Conservation (phyloP, 1,140 invertebrate genomes). For the Bicyclus anynana region DNA sequence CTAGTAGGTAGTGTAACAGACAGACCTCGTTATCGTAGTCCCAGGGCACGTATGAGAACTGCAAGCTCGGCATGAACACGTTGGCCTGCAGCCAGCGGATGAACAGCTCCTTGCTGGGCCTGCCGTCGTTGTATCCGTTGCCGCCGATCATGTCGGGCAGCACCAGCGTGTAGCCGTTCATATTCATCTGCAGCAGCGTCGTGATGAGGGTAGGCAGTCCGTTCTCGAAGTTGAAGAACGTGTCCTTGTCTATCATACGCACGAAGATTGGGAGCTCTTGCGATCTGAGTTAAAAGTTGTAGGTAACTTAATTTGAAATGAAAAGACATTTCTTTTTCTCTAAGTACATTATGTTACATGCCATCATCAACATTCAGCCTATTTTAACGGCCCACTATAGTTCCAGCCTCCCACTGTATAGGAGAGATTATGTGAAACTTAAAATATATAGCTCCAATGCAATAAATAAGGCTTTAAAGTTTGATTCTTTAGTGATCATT, state of each 20-base stretch:
- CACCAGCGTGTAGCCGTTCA: conserved; percentile 91
- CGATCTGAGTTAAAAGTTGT: conserved; percentile 75
- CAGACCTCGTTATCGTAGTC: conserved; percentile 84
- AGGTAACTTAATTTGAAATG: too few relatives aligned
- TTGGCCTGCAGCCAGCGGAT: conserved; percentile 94
- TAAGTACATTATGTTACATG: too few relatives aligned
- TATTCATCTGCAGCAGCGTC: conserved; percentile 87
- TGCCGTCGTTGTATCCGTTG: conserved; percentile 84
- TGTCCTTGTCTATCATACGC: conserved; percentile 92
- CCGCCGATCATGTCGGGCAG: conserved; percentile 96
- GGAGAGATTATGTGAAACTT: too few relatives aligned
- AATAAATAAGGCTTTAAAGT: too few relatives aligned
- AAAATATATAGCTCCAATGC: too few relatives aligned
- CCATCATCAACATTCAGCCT: too few relatives aligned
- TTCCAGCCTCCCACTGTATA: too few relatives aligned
- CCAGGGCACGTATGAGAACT: conserved; percentile 94
- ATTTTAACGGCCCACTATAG: too few relatives aligned
- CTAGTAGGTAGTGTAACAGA: too few relatives aligned
- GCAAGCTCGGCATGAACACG: conserved; percentile 90
- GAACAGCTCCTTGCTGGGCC: conserved; percentile 86
- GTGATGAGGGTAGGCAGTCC: conserved; percentile 89
- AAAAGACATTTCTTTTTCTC: too few relatives aligned
- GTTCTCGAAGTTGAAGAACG: conserved; percentile 87
- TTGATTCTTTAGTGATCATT: too few relatives aligned
- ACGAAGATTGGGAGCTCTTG: conserved; percentile 90